Evolutionary conservation across 2,113 vertebrate species (phyloP).

Genomic region (Guaruba guarouba): DNA sequence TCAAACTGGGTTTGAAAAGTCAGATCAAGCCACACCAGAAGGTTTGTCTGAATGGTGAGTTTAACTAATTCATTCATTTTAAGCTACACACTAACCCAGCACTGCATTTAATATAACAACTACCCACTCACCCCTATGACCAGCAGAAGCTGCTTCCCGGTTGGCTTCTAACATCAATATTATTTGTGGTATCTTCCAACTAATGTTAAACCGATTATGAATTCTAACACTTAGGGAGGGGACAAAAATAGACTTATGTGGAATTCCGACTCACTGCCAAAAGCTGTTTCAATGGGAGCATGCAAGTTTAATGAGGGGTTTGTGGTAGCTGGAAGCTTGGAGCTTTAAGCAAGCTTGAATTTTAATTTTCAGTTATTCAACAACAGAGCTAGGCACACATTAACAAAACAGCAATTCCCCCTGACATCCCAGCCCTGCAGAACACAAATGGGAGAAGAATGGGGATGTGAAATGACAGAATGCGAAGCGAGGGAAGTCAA

Average conservation of each 20-base stretch:
- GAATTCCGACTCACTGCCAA: neutral
- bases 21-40: neutral
- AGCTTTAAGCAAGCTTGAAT: neutral
- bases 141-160: neutral
- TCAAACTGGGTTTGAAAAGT: neutral
- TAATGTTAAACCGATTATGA: neutral
- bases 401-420: constrained; percentile 28
- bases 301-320: constrained; percentile 3
- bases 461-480: neutral
- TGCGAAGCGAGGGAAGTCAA: fast-evolving
- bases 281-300: neutral
- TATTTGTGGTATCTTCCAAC: neutral
- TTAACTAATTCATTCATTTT: neutral
- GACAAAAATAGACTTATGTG: neutral
- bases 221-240: neutral
- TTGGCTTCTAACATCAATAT: neutral
- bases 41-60: neutral
- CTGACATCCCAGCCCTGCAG: neutral
- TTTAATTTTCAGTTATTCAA: constrained; percentile 1
- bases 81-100: neutral
- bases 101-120: fast-evolving
- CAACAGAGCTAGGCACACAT: neutral
- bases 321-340: neutral
- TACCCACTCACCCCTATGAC: neutral
- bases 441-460: neutral